Evolutionary conservation across 2,797 vertebrate genomes (phyloP).

Genomic region (Miichthys miiuy): DNA sequence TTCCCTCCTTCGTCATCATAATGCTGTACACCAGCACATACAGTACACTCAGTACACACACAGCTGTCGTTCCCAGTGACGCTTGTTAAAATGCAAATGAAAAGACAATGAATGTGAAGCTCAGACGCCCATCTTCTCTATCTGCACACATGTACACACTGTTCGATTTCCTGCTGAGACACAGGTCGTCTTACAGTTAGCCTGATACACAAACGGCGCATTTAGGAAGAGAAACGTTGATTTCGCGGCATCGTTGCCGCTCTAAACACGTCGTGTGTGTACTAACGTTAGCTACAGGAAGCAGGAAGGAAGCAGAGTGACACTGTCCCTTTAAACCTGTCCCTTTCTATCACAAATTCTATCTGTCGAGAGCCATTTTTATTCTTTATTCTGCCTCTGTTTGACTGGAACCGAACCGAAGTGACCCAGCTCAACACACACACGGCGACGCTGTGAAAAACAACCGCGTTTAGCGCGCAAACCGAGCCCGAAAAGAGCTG

Average conservation of each 20-base stretch:
- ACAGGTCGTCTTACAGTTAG: no score
- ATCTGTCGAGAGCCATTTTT: constrained; percentile 74
- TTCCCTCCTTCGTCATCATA: no score
- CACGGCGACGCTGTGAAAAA: no score
- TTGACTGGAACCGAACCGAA: constrained; percentile 18
- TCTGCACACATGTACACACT: constrained; percentile 2
- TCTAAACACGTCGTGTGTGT: constrained; percentile 17
- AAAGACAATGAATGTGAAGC: constrained; percentile 36
- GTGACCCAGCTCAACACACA: neutral
- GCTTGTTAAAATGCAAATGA: constrained; percentile 12
- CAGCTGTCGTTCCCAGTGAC: neutral
- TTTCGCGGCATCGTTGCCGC: neutral
- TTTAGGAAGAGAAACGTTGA: neutral
- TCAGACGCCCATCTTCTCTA: constrained; percentile 12
- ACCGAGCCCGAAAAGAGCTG: constrained; percentile 25
- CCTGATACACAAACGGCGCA: no score
- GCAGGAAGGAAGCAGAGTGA: constrained; percentile 65
- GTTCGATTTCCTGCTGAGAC: neutral
- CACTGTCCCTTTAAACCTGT: constrained; percentile 85
- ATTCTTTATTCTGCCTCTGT: constrained; percentile 51
- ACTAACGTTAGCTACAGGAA: constrained; percentile 51
- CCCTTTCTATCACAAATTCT: constrained; percentile 71
- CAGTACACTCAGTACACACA: no score
- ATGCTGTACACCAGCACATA: no score
- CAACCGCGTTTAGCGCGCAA: neutral